Evolutionary conservation across 2,888 invertebrate genomes (phyloP), one percentile per base, ranked within the genome.

Genomic region (Taenaris catops): DNA sequence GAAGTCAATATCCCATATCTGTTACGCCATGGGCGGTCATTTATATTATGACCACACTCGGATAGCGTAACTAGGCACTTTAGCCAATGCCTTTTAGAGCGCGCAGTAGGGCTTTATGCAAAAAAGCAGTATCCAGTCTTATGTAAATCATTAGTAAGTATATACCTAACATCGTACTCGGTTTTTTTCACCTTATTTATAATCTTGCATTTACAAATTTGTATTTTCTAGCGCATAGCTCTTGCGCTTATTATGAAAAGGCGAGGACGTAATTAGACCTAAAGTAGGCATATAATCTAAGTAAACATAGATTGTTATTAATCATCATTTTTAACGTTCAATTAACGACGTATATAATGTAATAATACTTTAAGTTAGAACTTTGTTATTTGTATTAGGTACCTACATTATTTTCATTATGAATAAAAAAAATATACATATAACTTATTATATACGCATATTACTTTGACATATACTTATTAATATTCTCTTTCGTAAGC

Each of bases 141-240:
- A 53, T 40, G 46, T 53, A 51, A 46, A 44, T 45, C 23, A 41
- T 36, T 26, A 43, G 39, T 46, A 44, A 38, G 35, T 47, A 41
- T 46, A 41, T 48, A 18, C n/a, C n/a, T n/a, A n/a, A n/a, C 38
- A 38, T 36, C 23, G 34, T 28, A 32, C 27, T 35, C 17, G 18
- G 32, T 47, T 47, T 47, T 45, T 44, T 34, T 31, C 12, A 21
- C 38, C 35, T 19, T 39, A 38, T 38, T 34, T 27, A 40, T 42
- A 40, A 39, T 39, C 37, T 25, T 38, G 36, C 25, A 34, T 31
- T 31, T 31, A 31, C 31, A 31, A 23, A 31, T 31, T 31, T 23
- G 31, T 31, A 31, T 31, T 31, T 31, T 31, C 31, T 31, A 23
- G 31, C 4, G 31, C 31, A 31, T 31, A 31, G 21, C 31, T 31